Percentiles rank a stretch among this genome's conserved stretches.
phyloP scores from a whole-genome alignment of 2,797 vertebrate genomes.

The Channallabes apus region DNA sequence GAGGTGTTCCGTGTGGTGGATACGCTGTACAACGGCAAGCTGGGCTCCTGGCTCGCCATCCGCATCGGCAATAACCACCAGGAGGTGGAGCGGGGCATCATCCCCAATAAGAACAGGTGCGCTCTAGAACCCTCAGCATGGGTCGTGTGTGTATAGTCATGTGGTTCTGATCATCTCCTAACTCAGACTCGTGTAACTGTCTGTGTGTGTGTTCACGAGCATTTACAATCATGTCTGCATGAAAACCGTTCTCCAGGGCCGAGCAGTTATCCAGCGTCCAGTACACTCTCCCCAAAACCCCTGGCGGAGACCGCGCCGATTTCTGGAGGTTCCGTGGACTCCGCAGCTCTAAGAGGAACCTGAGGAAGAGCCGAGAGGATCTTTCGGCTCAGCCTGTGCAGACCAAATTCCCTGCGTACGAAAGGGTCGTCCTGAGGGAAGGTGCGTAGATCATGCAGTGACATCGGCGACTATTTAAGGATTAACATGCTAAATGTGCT shows the following conservation, averaged over 20 bases:
- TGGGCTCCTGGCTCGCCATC: slow-evolving; percentile 87
- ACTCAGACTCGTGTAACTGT: not conserved
- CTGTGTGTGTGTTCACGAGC: too few species aligned
- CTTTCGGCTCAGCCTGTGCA: slow-evolving; percentile 85
- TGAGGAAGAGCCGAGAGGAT: slow-evolving; percentile 95
- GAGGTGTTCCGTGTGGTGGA: slow-evolving; percentile 97
- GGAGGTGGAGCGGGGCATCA: slow-evolving; percentile 75
- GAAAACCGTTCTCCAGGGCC: slow-evolving; percentile 75
- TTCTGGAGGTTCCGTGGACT: slow-evolving; percentile 97
- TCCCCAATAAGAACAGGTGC: slow-evolving; percentile 70
- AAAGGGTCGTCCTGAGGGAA: slow-evolving; percentile 84
- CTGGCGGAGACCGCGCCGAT: slow-evolving; percentile 92
- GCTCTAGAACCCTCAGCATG: too few species aligned
- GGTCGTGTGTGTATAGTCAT: not conserved
- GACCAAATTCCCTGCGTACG: slow-evolving; percentile 94
- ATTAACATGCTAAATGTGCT: not conserved
- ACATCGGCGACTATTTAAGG: not conserved
- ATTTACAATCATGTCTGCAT: too few species aligned
- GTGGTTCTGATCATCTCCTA: not conserved
- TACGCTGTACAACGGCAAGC: slow-evolving; percentile 93
- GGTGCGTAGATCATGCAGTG: slow-evolving; percentile 62
- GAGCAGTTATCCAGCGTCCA: slow-evolving; percentile 97
- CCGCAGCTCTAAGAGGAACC: slow-evolving; percentile 95
- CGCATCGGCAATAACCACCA: slow-evolving; percentile 78
- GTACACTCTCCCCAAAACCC: slow-evolving; percentile 96